phyloP scores from a whole-genome alignment of 1,140 invertebrate genomes.

The Ectropis grisescens region DNA sequence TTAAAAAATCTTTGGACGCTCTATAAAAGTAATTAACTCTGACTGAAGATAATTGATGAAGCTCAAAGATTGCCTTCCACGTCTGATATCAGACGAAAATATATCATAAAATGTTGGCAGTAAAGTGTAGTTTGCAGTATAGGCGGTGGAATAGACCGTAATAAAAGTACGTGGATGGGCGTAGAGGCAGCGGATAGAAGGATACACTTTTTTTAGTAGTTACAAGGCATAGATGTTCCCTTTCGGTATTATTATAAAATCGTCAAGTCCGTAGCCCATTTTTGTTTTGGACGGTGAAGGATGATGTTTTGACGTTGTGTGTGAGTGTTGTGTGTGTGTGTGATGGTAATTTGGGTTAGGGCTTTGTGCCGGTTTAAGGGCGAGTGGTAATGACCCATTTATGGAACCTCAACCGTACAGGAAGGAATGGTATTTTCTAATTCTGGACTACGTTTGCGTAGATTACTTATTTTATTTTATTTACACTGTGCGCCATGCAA shows the following conservation, averaged over 20 bases:
- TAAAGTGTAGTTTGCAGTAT: too few species aligned
- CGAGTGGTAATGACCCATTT: background rate
- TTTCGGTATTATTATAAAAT: slow-evolving; percentile 62
- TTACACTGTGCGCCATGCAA: too few species aligned
- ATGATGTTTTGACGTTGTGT: slow-evolving; percentile 37
- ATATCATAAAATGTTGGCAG: too few species aligned
- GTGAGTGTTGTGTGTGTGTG: slow-evolving; percentile 5
- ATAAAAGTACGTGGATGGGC: slow-evolving; percentile 38
- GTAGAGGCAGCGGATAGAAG: slow-evolving; percentile 33
- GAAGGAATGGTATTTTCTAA: too few species aligned
- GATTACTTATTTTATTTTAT: too few species aligned
- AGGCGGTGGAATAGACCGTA: slow-evolving; percentile 9
- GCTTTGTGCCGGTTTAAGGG: slow-evolving; percentile 4
- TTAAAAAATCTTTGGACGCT: slow-evolving; percentile 45
- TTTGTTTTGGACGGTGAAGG: slow-evolving; percentile 41
- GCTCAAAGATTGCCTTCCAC: slow-evolving; percentile 46
- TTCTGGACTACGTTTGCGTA: too few species aligned
- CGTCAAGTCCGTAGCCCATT: slow-evolving; percentile 43
- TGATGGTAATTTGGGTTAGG: slow-evolving; percentile 12
- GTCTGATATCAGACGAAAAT: too few species aligned
- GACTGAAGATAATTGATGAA: slow-evolving; percentile 66
- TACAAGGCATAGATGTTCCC: slow-evolving; percentile 19
- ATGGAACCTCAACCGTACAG: too few species aligned
- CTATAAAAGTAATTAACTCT: slow-evolving; percentile 67
- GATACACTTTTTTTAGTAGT: slow-evolving; percentile 34